phyloP scores from a whole-genome alignment of 2,888 invertebrate species.

The Nebria salina region DNA sequence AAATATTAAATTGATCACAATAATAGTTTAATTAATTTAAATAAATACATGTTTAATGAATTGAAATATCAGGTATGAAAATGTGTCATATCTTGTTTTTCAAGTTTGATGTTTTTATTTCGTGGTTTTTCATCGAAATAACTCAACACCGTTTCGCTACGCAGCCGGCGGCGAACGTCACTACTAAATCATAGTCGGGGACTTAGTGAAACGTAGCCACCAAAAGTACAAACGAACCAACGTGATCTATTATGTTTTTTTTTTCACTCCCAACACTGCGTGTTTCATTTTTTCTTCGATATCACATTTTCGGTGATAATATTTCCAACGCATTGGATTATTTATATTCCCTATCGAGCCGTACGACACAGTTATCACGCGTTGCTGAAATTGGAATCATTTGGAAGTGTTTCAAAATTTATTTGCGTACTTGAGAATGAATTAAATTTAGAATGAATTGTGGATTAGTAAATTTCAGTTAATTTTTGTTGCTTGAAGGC shows the following conservation, averaged over 20 bases:
- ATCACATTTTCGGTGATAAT: constrained; percentile 26
- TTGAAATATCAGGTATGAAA: background rate
- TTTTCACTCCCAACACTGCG: constrained; percentile 31
- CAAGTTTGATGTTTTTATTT: constrained; percentile 42
- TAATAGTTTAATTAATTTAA: background rate
- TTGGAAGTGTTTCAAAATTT: background rate
- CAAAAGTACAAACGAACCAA: constrained; percentile 12
- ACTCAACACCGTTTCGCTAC: constrained; percentile 38
- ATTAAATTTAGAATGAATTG: background rate
- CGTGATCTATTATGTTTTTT: constrained; percentile 43
- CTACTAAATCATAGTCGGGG: constrained; percentile 39
- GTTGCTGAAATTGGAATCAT: background rate
- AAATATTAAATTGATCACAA: too few species aligned
- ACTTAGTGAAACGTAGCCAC: constrained; percentile 27
- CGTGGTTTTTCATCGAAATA: constrained; percentile 36
- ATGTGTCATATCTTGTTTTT: constrained; percentile 21
- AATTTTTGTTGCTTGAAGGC: background rate
- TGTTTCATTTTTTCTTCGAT: constrained; percentile 40
- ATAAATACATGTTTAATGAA: background rate
- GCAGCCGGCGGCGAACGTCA: constrained; percentile 23
- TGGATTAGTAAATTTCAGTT: background rate
- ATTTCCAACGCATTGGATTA: constrained; percentile 24
- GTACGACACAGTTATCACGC: background rate
- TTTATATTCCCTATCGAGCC: constrained; percentile 8
- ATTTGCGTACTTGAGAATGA: background rate